Evolutionary conservation across 2,797 vertebrate genomes (phyloP), one percentile per base, ranked within the genome.

Genomic region (Vireo griseus): DNA sequence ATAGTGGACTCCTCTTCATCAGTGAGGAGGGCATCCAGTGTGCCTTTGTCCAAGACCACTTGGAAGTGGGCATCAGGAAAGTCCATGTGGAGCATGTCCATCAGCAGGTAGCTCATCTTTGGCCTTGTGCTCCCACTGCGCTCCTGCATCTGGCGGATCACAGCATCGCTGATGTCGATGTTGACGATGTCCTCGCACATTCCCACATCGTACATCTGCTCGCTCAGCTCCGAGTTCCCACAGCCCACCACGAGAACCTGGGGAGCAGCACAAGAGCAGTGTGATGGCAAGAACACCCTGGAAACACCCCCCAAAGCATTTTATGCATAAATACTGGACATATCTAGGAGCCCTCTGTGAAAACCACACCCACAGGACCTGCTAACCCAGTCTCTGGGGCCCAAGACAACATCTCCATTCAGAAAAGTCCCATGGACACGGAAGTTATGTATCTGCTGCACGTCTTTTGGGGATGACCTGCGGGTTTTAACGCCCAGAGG

Each of bases 221-320:
- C 99, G 2, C 99, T 99, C 52, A 99, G 98, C 95, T 99, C 99
- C 0, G 99, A 99, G 98, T 99, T 99, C 26, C 99, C 99, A 13
- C 99, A 99, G 29, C 99, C 99, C 20, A 99, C 98, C 94, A 99
- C 99, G 65, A 99, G 96, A 28, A 99, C 99, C 99, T 99, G 94
- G 10, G 33, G 54, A 66, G n/a, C 0, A 0, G 33, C 33, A 91
- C 9, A 19, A 58, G 65, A 50, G 31, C 16, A 50, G 26, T 0
- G 0, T 0, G 13, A 40, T 2, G 31, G 33, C 24, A n/a, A 86
- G 4, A 61, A 42, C 2, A 0, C 42, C n/a, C 31, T 1, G 28
- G 26, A 37, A 67, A 79, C 0, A 0, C 0, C 1, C 3, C 20
- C 40, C n/a, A n/a, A 24, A 45, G 44, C 3, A 0, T 33, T 35